phyloP scores from a whole-genome alignment of 1,140 invertebrate genomes.

The Bombus fervidus region DNA sequence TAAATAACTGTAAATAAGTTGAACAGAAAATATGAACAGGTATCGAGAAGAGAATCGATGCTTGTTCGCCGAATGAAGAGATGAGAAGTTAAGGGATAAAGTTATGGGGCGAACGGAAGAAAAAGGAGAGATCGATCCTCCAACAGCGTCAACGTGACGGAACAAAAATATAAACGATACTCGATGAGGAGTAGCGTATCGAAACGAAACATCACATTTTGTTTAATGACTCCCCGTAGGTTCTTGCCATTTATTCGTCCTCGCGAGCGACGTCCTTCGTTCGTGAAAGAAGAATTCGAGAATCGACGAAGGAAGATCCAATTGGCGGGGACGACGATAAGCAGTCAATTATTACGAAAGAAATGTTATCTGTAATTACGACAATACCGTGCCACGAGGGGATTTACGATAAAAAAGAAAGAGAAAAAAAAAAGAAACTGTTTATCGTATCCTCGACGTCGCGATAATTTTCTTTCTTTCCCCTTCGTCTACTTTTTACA shows the following conservation, averaged over 20 bases:
- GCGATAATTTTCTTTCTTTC: slow-evolving; percentile 32
- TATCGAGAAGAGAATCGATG: background rate
- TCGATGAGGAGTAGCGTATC: slow-evolving; percentile 47
- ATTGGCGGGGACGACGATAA: slow-evolving; percentile 53
- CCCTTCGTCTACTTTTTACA: slow-evolving; percentile 17
- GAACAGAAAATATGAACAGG: slow-evolving; percentile 27
- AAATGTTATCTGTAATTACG: slow-evolving; percentile 66
- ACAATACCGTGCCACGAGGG: slow-evolving; percentile 69
- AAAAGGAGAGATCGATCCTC: slow-evolving; percentile 12
- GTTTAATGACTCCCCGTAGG: slow-evolving; percentile 53
- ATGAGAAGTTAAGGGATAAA: background rate
- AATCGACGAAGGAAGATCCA: slow-evolving; percentile 20
- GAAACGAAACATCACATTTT: slow-evolving; percentile 60
- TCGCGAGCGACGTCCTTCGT: slow-evolving; percentile 17
- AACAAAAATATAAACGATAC: slow-evolving; percentile 40
- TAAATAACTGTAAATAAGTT: slow-evolving; percentile 75
- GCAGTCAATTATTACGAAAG: slow-evolving; percentile 77
- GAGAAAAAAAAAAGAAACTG: background rate
- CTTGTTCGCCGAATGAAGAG: background rate
- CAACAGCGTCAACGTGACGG: slow-evolving; percentile 36
- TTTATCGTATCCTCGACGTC: slow-evolving; percentile 33
- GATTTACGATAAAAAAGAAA: background rate
- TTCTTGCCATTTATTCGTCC: slow-evolving; percentile 70
- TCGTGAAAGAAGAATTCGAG: background rate
- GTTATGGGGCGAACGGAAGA: background rate